Evolutionary conservation across 2,797 vertebrate genomes (phyloP), one percentile per base, ranked within the genome.

Genomic region (Gymnocypris eckloni): DNA sequence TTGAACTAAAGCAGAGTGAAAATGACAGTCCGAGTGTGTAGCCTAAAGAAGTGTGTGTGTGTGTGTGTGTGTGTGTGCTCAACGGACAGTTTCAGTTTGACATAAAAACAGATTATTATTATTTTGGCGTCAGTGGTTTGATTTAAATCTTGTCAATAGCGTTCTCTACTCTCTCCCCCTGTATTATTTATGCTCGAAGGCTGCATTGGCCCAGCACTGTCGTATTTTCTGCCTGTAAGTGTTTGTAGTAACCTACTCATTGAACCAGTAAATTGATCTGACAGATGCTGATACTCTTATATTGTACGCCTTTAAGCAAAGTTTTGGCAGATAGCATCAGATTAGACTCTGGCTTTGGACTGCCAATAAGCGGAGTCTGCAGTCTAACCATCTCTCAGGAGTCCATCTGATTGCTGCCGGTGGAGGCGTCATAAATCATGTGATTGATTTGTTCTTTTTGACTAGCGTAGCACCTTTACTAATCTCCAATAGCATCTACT

Each of bases 181-280:
- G 77, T 85, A 61, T 85, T 79, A 85, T 85, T 80, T 85, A 85
- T 85, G 67, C 77, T 85, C 20, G 15, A 67, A 79, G 84, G 84
- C 77, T 61, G 77, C 67, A 39, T 39, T 79, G 84, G 77, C 54
- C 84, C 77, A 80, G 67, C 76, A 50, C 52, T 80, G 77, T 61
- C 67, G 64, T 84, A 75, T 87, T 75, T 84, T 87, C 61, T 81
- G 82, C 78, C 83, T 82, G 72, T 81, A 84, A 84, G 88, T 85
- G 85, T 86, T 86, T 85, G 88, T 79, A 71, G 83, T 85, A 85
- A 85, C 75, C 88, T 81, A 79, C 86, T 70, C 86, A 79, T 82
- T 89, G 88, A 87, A 87, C 82, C 86, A 72, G 86, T 89, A 89
- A 89, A 87, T 86, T 80, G 83, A 85, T 85, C 83, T 89, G 88